Evolutionary conservation across 2,797 vertebrate genomes (phyloP), one percentile per base, ranked within the genome.

Genomic region (Eulemur rubriventer): DNA sequence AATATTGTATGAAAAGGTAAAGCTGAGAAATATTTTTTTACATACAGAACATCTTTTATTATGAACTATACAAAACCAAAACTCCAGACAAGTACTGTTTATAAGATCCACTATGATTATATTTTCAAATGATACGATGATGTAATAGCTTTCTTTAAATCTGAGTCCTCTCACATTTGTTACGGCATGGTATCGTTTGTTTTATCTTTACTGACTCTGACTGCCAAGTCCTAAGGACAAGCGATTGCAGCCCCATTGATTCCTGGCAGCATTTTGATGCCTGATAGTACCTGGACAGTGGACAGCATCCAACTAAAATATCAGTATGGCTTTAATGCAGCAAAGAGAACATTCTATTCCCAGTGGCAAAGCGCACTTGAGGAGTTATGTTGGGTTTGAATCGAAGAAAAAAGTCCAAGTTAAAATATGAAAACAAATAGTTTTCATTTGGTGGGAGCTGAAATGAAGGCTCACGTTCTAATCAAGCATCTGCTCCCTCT

Each of bases 21-120:
- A 81, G 57, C 24, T 33, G 2, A 92, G 86, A 81, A 85, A 55
- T 65, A 65, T n/a, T 9, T 48, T 11, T 28, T 18, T 50, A 95
- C 22, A 89, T 28, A 52, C 16, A 70, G 70, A 94, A 38, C 89
- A 85, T 43, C 33, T 89, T 94, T 95, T 79, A 96, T 75, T 95
- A 38, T 76, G 33, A 83, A 35, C 81, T 91, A 93, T 3, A 92
- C 35, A 87, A 86, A 83, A 92, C 57, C 0, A 94, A 76, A 94
- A 90, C 9, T 61, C 79, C 16, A 67, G 61, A 87, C 3, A 72
- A 65, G n/a, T 57, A 92, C 28, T 65, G 16, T n/a, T 90, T 86
- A 52, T 55, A 84, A 63, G n/a, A 90, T 79, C 76, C 72, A 84
- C 18, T 75, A 30, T 69, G 26, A 48, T 83, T 83, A 12, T 20